A percentile compares a stretch with the other conserved stretches of the same genome.
These are phyloP conservation scores for Tridacna gigas DNA, from an alignment of 2,888 invertebrate genomes.

Conservation along the genomic window DNA sequence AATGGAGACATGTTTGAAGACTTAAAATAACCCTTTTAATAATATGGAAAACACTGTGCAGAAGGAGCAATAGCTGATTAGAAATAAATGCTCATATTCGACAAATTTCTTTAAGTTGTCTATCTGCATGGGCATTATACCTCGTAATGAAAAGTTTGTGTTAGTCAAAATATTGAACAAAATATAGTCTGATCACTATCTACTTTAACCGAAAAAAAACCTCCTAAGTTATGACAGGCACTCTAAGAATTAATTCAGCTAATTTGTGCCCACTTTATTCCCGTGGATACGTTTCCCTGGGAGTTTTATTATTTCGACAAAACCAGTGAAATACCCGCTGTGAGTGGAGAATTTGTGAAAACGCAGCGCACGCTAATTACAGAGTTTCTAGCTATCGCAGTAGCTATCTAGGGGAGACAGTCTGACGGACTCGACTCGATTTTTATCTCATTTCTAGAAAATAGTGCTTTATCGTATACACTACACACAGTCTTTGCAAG, in stretches of 20 bases:
- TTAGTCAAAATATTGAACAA: too few relatives aligned
- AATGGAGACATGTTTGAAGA: too few relatives aligned
- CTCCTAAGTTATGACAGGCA: too few relatives aligned
- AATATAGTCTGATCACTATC: too few relatives aligned
- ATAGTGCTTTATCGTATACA: constrained; percentile 63
- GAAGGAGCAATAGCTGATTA: too few relatives aligned
- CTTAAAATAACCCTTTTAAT: too few relatives aligned
- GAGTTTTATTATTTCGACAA: constrained; percentile 15
- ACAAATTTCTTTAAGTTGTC: too few relatives aligned
- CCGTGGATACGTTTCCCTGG: constrained; percentile 2
- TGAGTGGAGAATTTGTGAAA: constrained; percentile 60
- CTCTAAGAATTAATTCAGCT: constrained; percentile 4
- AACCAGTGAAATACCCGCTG: constrained; percentile 52
- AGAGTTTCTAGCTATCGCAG: constrained; percentile 47
- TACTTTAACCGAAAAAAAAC: too few relatives aligned
- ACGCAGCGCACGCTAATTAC: constrained; percentile 61
- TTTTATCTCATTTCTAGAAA: constrained; percentile 66
- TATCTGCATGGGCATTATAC: too few relatives aligned
- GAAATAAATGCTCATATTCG: too few relatives aligned
- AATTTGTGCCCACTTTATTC: constrained; percentile 20
- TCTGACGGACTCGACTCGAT: constrained; percentile 62
- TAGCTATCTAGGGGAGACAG: constrained; percentile 59
- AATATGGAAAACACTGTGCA: too few relatives aligned
- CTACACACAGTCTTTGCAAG: constrained; percentile 19
- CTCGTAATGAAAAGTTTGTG: too few relatives aligned